Evolutionary conservation across 2,888 invertebrate genomes (phyloP), one percentile per base, ranked within the genome.

Genomic region (Macrophya alboannulata): DNA sequence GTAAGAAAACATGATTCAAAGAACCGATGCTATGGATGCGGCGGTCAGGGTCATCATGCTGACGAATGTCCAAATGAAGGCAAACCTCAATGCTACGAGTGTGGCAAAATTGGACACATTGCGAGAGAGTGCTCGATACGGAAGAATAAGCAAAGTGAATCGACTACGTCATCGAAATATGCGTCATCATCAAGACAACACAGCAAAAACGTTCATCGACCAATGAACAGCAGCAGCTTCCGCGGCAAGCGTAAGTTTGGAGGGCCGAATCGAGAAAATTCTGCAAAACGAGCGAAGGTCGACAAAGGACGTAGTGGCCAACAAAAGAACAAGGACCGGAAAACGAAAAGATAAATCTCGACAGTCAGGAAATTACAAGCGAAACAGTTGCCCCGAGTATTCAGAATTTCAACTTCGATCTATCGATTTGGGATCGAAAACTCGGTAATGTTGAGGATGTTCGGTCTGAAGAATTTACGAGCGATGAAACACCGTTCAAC

Each of bases 331-430:
- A 51, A 51, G 51, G 51, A 51, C 51, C 51, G 65, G 25, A 79
- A 79, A 86, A 68, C 77, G 15, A 85, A 85, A 81, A 40, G 81
- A 71, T 71, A 81, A 85, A 81, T 55, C 55, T 71, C 21, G 81
- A 85, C 81, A 71, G 71, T 72, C 85, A 83, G 72, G 59, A 79
- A 68, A 84, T 71, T 72, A 77, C 43, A 45, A 81, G 82, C 82
- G 85, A 85, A 82, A 74, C 82, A 85, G 25, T 59, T 59, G 62
- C 43, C 15, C 71, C 85, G 62, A 59, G 40, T 72, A 72, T 68
- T 84, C 59, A 85, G 59, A 84, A 86, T 71, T 86, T 72, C 45
- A 79, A 85, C 55, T 85, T 87, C 77, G 86, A 87, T 51, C 71
- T 72, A 40, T 79, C 85, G 0, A 85, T 86, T 25, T 85, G 85